Evolutionary conservation across 2,797 vertebrate genomes (phyloP).

Genomic region (Sebastes hubbsi): DNA sequence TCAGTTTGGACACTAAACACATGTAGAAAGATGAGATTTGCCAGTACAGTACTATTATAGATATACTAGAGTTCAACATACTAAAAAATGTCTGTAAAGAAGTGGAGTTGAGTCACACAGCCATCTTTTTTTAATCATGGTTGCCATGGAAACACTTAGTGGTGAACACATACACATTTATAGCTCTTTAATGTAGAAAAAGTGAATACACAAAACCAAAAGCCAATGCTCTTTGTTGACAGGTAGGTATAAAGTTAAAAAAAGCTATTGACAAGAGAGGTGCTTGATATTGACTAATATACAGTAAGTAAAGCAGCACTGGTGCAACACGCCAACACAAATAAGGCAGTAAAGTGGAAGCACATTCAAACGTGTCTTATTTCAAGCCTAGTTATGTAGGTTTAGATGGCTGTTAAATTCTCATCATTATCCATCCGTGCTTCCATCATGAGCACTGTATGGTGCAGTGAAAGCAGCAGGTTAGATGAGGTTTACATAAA

Average conservation of each 20-base stretch:
- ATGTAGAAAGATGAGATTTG: not conserved
- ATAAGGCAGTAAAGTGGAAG: not conserved
- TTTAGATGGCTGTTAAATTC: not conserved
- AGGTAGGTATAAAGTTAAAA: too few species aligned
- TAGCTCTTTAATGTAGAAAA: not conserved
- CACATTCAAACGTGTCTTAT: not conserved
- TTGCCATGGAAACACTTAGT: too few species aligned
- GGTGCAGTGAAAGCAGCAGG: conserved; percentile 34
- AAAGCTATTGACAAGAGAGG: too few species aligned
- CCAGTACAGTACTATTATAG: not conserved
- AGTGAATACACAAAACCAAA: not conserved
- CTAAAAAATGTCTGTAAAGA: too few species aligned
- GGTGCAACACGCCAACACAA: too few species aligned
- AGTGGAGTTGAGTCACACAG: too few species aligned
- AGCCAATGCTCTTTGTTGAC: not conserved
- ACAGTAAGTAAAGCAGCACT: too few species aligned
- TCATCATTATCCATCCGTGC: not conserved
- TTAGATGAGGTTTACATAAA: conserved; percentile 53
- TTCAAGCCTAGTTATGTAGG: not conserved
- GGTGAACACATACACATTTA: not conserved
- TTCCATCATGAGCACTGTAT: not conserved
- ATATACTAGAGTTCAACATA: too few species aligned
- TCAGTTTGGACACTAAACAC: not conserved
- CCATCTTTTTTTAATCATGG: too few species aligned
- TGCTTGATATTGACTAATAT: too few species aligned